Base-by-base conservation (phyloP, 2,797 vertebrate genomes). In the Staurois parvus region DNA sequence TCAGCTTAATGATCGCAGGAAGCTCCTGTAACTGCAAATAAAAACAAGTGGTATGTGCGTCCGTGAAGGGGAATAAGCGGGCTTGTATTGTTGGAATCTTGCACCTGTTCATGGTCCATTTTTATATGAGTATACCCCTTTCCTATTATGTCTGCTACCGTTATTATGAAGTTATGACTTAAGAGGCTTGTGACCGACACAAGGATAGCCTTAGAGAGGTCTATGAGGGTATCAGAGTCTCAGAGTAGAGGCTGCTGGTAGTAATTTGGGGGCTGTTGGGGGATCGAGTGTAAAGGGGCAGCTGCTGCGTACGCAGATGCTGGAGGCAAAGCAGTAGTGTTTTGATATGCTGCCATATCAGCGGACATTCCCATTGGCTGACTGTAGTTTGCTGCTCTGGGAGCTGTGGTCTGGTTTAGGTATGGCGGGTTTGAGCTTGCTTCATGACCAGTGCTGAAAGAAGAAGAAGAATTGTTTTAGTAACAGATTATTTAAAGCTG, bases 241-340 rank as follows among this genome's bases (percentile, higher is more conserved):
- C 91, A 99, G 78, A 99, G 95, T 80, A 99, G 96, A 81, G 97
- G 98, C 90, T 99, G 98, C 89, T 97, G 98, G 9, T 97, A 99
- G 91, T 96, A 99, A 30, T 87, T 93, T 0, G 94, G 73, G 56
- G 91, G 95, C 32, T 95, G 97, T 88, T 94, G 97, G 11, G 94
- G 88, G 83, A 93, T 84, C 7, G 96, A 93, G 75, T 94, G 96
- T 88, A 94, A 89, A 0, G 96, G 94, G 26, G 92, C 89, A 0
- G 93, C 90, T 91, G 94, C 64, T 0, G 95, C 94, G 74, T 97
- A 98, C 17, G 9, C 90, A 2, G 96, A 90, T 85, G 90, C 93
- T 0, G 92, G 96, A 69, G 96, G 93, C 95, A 97, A 90, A 87
- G 21, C 90, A 13, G 93, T 81, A 86, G 72, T 90, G 76, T 91